Base-by-base conservation (phyloP, 2,888 invertebrate genomes). In the Epinotia nisella region DNA sequence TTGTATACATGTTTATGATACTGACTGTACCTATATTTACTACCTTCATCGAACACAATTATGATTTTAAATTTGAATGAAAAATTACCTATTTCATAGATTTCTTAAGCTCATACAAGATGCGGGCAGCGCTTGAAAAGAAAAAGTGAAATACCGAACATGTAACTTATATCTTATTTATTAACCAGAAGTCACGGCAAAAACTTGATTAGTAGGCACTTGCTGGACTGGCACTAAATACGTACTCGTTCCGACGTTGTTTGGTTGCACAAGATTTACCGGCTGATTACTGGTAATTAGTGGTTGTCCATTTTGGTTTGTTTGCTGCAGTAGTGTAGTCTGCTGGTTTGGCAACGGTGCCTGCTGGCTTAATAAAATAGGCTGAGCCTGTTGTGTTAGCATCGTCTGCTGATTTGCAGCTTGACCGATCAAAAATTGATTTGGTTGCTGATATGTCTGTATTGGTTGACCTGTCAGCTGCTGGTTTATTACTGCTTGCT, bases 211-310 rank as follows among this genome's bases (percentile, higher is more conserved):
- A 9, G 73, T 80, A 9, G 73, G 71, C 61, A 78, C 65, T 71
- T 78, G 77, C 74, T 79, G 80, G 3, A 82, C 76, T 21, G 83
- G 82, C 29, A 83, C 75, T 53, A 81, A 78, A 35, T 80, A 77
- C 4, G 76, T 77, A 21, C 77, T 76, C 5, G 76, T 69, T 17
- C 66, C 66, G 5, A 66, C 55, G 41, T 49, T 49, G 35, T 56
- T 67, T 1, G 76, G 74, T 56, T 65, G 69, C 1, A 49, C 68
- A 21, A 74, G 41, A 35, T 76, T 70, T 55, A 70, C 24, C 13
- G 71, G 60, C 13, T 53, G 53, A n/a, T 15, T 41, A n/a, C 21
- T 53, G n/a, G 19, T 29, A 3, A 24, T 64, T 49, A 73, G 67
- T 65, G 59, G 19, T 65, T 78, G 77, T 45, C 71, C 75, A 49